Evolutionary conservation across 2,113 vertebrate species (phyloP).

Genomic region (Nanorana parkeri): DNA sequence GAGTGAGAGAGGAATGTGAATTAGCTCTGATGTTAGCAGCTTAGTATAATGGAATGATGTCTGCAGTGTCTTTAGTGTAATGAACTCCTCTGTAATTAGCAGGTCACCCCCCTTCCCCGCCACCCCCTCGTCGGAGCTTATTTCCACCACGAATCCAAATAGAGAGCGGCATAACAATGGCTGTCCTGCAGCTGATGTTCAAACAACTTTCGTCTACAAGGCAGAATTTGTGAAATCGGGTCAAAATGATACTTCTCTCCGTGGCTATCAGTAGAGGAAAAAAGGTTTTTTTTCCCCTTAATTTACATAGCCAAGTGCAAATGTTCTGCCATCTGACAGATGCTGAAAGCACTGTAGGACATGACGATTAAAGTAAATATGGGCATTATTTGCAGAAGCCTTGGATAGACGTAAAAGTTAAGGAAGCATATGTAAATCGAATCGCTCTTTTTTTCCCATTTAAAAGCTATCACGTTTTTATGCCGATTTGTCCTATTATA

Average conservation of each 20-base stretch:
- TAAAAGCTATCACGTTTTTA: neutral
- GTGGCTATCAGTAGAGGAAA: slow-evolving; percentile 34
- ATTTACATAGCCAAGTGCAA: slow-evolving; percentile 41
- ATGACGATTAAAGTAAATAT: slow-evolving; percentile 40
- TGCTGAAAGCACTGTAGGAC: slow-evolving; percentile 25
- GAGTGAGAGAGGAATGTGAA: slow-evolving; percentile 84
- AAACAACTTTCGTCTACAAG: slow-evolving; percentile 21
- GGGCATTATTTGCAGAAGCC: slow-evolving; percentile 28
- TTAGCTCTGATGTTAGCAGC: slow-evolving; percentile 61
- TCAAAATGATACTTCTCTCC: slow-evolving; percentile 34
- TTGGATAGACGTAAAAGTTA: slow-evolving; percentile 11
- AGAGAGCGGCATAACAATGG: slow-evolving; percentile 30
- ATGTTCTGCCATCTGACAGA: slow-evolving; percentile 48
- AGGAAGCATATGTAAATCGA: slow-evolving; percentile 12
- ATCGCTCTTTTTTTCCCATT: neutral
- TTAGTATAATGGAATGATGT: slow-evolving; percentile 69
- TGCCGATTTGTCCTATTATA: neutral
- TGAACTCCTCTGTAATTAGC: slow-evolving; percentile 74
- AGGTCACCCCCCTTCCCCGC: slow-evolving; percentile 55
- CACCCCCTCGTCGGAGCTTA: slow-evolving; percentile 61
- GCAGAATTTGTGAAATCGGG: slow-evolving; percentile 36
- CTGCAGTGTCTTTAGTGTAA: slow-evolving; percentile 70
- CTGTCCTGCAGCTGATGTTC: slow-evolving; percentile 41
- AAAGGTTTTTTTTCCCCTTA: neutral
- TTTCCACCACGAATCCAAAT: slow-evolving; percentile 61